These are phyloP conservation scores for Chrysolophus pictus DNA, from an alignment of 2,797 vertebrate species.

Conservation along the genomic window DNA sequence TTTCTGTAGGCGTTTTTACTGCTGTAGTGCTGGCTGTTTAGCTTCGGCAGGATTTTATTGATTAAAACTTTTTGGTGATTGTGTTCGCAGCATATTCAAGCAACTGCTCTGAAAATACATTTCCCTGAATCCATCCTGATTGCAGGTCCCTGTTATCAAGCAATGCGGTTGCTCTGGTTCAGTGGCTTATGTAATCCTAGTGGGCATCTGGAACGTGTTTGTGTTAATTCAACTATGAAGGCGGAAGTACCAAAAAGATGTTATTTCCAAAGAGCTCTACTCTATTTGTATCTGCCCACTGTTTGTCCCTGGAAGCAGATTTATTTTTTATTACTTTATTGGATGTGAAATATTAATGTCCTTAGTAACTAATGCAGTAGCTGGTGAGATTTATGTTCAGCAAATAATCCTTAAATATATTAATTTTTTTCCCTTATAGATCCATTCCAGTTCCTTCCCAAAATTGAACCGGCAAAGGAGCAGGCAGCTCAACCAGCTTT, in stretches of 20 bases:
- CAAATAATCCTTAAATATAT: constrained; percentile 61
- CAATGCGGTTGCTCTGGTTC: constrained; percentile 20
- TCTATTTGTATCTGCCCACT: constrained; percentile 55
- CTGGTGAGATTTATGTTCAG: constrained; percentile 44
- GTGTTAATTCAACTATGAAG: constrained; percentile 36
- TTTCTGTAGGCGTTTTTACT: constrained; percentile 4
- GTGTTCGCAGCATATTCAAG: neutral
- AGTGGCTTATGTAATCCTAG: constrained; percentile 30
- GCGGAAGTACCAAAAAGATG: constrained; percentile 43
- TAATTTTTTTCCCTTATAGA: constrained; percentile 70
- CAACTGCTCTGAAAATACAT: neutral
- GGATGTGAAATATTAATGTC: constrained; percentile 45
- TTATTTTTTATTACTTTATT: constrained; percentile 45
- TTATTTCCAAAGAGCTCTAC: constrained; percentile 59
- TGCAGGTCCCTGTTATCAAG: constrained; percentile 33
- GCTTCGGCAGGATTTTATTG: constrained; percentile 1
- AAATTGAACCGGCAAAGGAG: constrained; percentile 73
- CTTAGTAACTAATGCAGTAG: constrained; percentile 61
- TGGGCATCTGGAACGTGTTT: constrained; percentile 58
- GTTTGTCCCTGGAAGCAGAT: constrained; percentile 60
- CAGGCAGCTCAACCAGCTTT: constrained; percentile 63
- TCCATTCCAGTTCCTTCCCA: constrained; percentile 80
- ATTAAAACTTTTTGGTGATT: neutral
- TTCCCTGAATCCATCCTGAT: constrained; percentile 25
- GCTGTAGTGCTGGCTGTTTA: neutral